These are phyloP conservation scores for Erpobdella octoculata DNA, from an alignment of 2,888 invertebrate genomes.

Conservation along the genomic window DNA sequence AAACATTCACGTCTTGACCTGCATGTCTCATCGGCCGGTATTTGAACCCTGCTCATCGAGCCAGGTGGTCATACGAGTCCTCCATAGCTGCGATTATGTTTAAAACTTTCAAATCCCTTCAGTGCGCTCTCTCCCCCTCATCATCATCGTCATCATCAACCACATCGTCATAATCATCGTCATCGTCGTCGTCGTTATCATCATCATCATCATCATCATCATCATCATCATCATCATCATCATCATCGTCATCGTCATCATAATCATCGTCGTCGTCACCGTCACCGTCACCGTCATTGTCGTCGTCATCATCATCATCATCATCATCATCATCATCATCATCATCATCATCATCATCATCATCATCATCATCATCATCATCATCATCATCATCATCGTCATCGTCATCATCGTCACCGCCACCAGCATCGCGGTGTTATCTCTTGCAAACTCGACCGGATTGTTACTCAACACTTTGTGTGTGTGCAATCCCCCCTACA, in stretches of 20 bases:
- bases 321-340: conserved; percentile 24
- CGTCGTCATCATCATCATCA: conserved; percentile 22
- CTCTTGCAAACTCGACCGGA: too few relatives aligned
- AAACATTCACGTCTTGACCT: too few relatives aligned
- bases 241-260: background rate
- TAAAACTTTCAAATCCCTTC: too few relatives aligned
- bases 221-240: background rate
- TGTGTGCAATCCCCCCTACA: background rate
- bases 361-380: conserved; percentile 19
- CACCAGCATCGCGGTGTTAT: too few relatives aligned
- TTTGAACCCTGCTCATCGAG: too few relatives aligned
- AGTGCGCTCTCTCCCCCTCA: too few relatives aligned
- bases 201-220: conserved; percentile 20
- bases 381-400: conserved; percentile 23
- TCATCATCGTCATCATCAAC: too few relatives aligned
- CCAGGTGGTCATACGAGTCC: too few relatives aligned
- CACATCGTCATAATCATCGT: background rate
- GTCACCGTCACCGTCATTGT: background rate
- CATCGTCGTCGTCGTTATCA: background rate
- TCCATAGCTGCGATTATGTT: too few relatives aligned
- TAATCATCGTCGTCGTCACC: background rate
- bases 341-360: conserved; percentile 20
- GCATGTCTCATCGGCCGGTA: too few relatives aligned
- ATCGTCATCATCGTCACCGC: conserved; percentile 2
- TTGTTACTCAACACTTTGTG: too few relatives aligned